Conservation (phyloP, 2,888 invertebrate genomes). For the Acleris cristana region DNA sequence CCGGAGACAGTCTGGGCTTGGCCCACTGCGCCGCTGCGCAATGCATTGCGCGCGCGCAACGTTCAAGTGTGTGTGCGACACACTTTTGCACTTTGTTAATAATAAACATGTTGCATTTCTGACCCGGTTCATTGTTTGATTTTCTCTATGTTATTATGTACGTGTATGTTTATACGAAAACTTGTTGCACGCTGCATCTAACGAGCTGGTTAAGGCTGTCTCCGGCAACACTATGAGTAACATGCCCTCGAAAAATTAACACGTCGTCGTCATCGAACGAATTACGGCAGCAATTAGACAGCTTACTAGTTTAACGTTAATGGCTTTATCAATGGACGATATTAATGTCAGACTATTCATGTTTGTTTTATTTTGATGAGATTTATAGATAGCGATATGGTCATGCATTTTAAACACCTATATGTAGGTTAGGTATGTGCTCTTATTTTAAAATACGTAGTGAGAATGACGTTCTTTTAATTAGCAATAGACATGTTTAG, state of each 20-base stretch:
- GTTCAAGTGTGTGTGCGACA: constrained; percentile 6
- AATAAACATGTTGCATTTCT: constrained; percentile 32
- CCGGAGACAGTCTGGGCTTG: constrained; percentile 68
- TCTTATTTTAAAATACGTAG: constrained; percentile 65
- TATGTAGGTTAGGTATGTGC: constrained; percentile 24
- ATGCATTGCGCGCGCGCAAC: constrained; percentile 10
- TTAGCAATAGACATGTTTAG: constrained; percentile 49
- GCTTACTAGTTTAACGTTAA: constrained; percentile 67
- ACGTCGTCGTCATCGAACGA: constrained; percentile 51
- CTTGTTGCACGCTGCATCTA: constrained; percentile 7
- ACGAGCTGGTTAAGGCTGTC: constrained; percentile 56
- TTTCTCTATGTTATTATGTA: constrained; percentile 12
- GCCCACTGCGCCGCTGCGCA: constrained; percentile 38
- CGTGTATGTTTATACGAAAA: background rate
- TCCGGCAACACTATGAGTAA: constrained; percentile 57
- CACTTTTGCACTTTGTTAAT: constrained; percentile 28
- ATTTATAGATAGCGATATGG: constrained; percentile 26
- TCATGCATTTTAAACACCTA: constrained; percentile 67
- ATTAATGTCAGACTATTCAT: constrained; percentile 43
- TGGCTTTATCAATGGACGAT: constrained; percentile 52
- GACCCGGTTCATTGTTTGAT: constrained; percentile 24
- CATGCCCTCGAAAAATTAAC: constrained; percentile 36
- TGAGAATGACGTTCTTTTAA: constrained; percentile 74
- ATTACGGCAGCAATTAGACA: constrained; percentile 64
- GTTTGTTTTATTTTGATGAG: constrained; percentile 45